Base-by-base conservation (phyloP, 2,113 vertebrate genomes). In the Rhadina sibilatrix region DNA sequence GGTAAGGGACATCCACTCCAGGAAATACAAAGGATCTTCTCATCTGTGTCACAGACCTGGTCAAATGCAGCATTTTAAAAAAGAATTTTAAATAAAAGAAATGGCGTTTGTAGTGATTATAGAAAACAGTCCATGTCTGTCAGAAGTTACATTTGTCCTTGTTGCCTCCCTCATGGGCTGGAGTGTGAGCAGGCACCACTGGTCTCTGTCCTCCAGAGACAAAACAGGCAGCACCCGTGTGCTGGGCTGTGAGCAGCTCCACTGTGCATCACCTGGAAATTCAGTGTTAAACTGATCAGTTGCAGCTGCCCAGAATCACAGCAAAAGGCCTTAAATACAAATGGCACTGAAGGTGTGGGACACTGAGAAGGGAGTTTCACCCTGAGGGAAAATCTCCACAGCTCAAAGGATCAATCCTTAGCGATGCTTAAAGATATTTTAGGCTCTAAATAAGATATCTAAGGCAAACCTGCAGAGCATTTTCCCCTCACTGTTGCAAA, bases 311-410 rank as follows among this genome's bases (percentile, higher is more conserved):
- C 19, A 12, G 47, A 40, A n/a, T 20, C 38, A n/a, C 42, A 50
- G 63, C 22, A 57, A 37, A 71, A 44, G 4, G 19, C 77, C 53
- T 60, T 35, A 68, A 22, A 53, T 15, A 31, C 46, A 27, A 66
- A 14, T 4, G 23, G 42, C 15, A 17, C n/a, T 27, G 47, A 16
- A 63, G 57, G 31, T 53, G 50, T 24, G 47, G 59, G 30, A 42
- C 4, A 9, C 5, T 18, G 13, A 20, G 16, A 21, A 2, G 5
- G 37, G n/a, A 44, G 23, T 21, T 52, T 15, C 21, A 5, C 10
- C 2, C 37, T 14, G 4, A 9, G 18, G 47, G 28, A 52, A 28
- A 19, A 9, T 11, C 40, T 6, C 0, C 0, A 9, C 8, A 10
- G 50, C 27, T 37, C n/a, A 1, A 0, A 11, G 20, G 22, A n/a